phyloP scores from a whole-genome alignment of 1,140 invertebrate genomes.

The Drosophila littoralis region DNA sequence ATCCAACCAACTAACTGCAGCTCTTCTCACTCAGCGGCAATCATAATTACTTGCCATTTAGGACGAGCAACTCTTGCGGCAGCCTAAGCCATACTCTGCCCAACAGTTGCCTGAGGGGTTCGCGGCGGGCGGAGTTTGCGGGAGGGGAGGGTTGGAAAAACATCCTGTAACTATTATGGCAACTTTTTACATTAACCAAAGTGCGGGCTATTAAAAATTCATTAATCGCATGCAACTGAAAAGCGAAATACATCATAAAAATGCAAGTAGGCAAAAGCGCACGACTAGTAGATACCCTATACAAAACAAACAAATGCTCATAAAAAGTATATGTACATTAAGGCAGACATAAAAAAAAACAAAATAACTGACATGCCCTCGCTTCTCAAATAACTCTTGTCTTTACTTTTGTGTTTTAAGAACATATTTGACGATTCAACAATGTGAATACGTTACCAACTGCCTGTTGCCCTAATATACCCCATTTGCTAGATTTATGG shows the following conservation, averaged over 20 bases:
- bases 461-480: neutral
- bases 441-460: too few species aligned
- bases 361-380: too few species aligned
- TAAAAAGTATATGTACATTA: too few species aligned
- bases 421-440: too few species aligned
- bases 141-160: neutral
- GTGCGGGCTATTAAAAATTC: slow-evolving; percentile 77
- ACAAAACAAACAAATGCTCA: too few species aligned
- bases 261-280: slow-evolving; percentile 3
- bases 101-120: neutral
- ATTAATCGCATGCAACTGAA: slow-evolving; percentile 73
- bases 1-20: slow-evolving; percentile 28
- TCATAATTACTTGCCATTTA: slow-evolving; percentile 61
- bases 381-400: too few species aligned
- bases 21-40: slow-evolving; percentile 50
- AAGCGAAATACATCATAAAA: slow-evolving; percentile 55
- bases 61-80: slow-evolving; percentile 4
- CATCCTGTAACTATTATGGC: slow-evolving; percentile 49
- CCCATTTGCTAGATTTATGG: neutral
- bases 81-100: slow-evolving; percentile 34
- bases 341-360: too few species aligned
- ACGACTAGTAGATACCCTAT: neutral
- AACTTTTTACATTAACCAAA: slow-evolving; percentile 79
- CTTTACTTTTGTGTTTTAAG: too few species aligned
- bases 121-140: neutral